Base-by-base conservation (phyloP, 2,888 invertebrate genomes). In the Bibio marci region DNA sequence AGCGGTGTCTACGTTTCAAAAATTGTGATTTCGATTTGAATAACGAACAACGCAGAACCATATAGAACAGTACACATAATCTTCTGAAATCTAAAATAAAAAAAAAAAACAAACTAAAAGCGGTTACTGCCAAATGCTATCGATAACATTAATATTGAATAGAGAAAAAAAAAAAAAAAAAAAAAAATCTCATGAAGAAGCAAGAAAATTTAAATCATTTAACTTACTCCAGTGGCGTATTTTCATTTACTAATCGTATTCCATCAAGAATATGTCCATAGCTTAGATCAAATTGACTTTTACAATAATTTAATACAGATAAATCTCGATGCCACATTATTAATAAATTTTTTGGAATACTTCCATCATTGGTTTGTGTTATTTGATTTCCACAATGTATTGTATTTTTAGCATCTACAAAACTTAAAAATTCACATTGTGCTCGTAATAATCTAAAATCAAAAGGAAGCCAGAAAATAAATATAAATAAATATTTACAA, bases 201-300 rank as follows among this genome's bases (percentile, higher is more conserved):
- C n/a, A n/a, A n/a, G n/a, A n/a, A n/a, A n/a, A n/a, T n/a, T n/a
- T n/a, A n/a, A n/a, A n/a, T n/a, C n/a, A n/a, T n/a, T n/a, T n/a
- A n/a, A 52, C 57, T 52, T 45, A 74, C 75, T 68, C 71, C 49
- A 70, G 63, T 18, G 78, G 76, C 43, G 77, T 69, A 47, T 67
- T 64, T 22, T 70, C 63, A 15, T 67, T 67, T 38, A 90, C 63
- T 50, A 79, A 68, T 36, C 67, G 63, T 46, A 91, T 65, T 30
- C 90, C 87, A 52, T 75, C 67, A 50, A 77, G 64, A 56, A 82
- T 78, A 81, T 86, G 88, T 45, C 70, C 69, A 58, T 78, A 78
- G 50, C 71, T 70, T 57, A 80, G 81, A 58, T 79, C 76, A 63
- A 87, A 91, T 67, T 86, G 82, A 63, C 86, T 86, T 54, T 80